Conservation (phyloP, 2,797 vertebrate genomes). For the Synanceia verrucosa region DNA sequence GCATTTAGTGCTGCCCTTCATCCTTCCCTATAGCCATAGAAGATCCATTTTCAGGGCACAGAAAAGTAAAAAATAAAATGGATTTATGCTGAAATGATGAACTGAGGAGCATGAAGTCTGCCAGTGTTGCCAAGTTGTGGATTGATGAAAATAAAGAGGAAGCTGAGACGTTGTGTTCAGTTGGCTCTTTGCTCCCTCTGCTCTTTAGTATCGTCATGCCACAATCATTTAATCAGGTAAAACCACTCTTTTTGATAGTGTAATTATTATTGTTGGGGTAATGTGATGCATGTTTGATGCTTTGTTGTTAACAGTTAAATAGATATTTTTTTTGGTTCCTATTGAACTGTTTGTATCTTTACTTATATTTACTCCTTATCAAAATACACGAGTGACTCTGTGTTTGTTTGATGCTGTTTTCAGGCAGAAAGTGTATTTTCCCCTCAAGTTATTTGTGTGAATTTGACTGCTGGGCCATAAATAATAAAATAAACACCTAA, state of each 20-base stretch:
- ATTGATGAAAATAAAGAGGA: conserved; percentile 10
- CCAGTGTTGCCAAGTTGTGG: not conserved
- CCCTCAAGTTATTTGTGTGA: not conserved
- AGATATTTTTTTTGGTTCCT: not conserved
- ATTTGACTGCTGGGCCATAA: not conserved
- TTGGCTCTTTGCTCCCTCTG: conserved; percentile 15
- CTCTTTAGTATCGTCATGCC: conserved; percentile 25
- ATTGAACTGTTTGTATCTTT: not conserved
- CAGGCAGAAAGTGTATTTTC: not conserved
- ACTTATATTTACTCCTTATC: not conserved
- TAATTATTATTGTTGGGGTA: no score
- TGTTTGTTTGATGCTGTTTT: not conserved
- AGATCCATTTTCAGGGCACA: not conserved
- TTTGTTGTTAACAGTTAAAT: not conserved
- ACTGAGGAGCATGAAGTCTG: not conserved
- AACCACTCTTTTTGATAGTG: no score
- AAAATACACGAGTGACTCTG: not conserved
- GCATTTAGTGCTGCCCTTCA: not conserved
- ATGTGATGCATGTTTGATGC: not conserved
- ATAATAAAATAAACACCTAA: no score
- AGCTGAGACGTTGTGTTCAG: not conserved
- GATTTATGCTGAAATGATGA: not conserved
- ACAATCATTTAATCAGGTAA: conserved; percentile 50
- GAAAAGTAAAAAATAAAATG: not conserved
- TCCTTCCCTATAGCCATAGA: not conserved